Base-by-base conservation (phyloP, 2,797 vertebrate species). In the Chelon auratus region DNA sequence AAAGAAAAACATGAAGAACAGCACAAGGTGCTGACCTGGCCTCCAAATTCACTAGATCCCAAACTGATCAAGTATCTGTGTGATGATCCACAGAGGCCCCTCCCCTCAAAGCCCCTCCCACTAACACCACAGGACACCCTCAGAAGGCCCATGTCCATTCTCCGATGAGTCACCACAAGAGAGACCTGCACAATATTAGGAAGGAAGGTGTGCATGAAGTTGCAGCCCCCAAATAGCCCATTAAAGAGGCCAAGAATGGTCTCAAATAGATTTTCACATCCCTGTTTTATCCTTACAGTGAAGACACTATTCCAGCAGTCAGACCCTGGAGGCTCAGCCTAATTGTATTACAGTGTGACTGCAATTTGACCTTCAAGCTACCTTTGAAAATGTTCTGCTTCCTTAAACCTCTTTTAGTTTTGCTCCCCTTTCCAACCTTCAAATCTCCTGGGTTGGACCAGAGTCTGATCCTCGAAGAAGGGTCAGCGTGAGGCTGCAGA, bases 261-360 rank as follows among this genome's bases (percentile, higher is more conserved):
- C 45, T 47, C 17, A 42, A 30, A 68, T 52, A 43, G 26, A 37
- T 69, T 53, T 18, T 24, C 26, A 17, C 37, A 22, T 52, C 14
- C 37, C 30, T 37, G 2, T 43, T 52, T 43, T 20, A 2, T 36
- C 42, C 6, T 51, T 5, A 14, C 17, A 43, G 30, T 33, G 18
- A 60, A 18, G 11, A 37, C n/a, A 20, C 30, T 37, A 9, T 37
- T 37, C n/a, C 15, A 3, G 22, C 37, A 5, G 12, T 24, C 15
- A 6, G 2, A 3, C 37, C 36, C 22, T n/a, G 10, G 15, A 26
- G 60, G 12, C 12, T n/a, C 26, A 24, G 6, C 33, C 10, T 15
- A 24, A 58, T 58, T 58, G 37, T n/a, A 9, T 40, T 13, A 33
- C 30, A 33, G 30, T 33, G 7, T 18, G 22, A 39, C 24, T 47